Percentiles rank a stretch among this genome's conserved stretches.
Conservation (phyloP, 1,140 invertebrate genomes). For the Nilaparvata lugens region DNA sequence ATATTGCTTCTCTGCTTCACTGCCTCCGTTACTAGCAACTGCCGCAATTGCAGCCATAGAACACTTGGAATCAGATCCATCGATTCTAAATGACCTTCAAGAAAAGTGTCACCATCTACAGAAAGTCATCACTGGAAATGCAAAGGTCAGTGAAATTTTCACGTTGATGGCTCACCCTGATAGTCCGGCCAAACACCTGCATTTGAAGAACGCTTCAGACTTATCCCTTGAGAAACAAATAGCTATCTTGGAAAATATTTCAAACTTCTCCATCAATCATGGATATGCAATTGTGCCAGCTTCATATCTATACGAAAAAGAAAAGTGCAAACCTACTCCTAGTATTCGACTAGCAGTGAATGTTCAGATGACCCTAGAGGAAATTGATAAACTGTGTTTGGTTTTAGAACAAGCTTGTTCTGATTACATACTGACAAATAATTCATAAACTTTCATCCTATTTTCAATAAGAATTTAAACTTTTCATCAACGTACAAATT, state of each 20-base stretch:
- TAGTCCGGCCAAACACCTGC: constrained; percentile 74
- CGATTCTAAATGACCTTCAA: constrained; percentile 48
- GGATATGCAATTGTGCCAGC: constrained; percentile 45
- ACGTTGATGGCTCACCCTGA: constrained; percentile 47
- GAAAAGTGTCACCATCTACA: constrained; percentile 45
- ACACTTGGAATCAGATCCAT: constrained; percentile 58
- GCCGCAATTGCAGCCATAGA: constrained; percentile 72
- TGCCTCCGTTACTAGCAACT: constrained; percentile 82
- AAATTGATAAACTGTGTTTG: neutral
- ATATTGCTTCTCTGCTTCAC: constrained; percentile 95
- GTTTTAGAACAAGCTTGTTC: too few species aligned
- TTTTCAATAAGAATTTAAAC: too few species aligned
- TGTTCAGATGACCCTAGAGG: neutral
- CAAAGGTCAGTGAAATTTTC: constrained; percentile 39
- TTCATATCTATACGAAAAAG: constrained; percentile 38
- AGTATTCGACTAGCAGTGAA: constrained; percentile 1
- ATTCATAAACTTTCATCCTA: too few species aligned
- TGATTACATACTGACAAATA: too few species aligned
- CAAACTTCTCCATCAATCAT: constrained; percentile 43
- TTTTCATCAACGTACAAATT: too few species aligned
- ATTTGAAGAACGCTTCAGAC: constrained; percentile 41
- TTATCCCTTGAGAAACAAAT: constrained; percentile 42
- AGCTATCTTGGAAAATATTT: constrained; percentile 49
- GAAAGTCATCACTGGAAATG: constrained; percentile 28
- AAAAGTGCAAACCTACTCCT: neutral